Evolutionary conservation across 2,888 invertebrate genomes (phyloP).

Genomic region (Caenorhabditis sp.): DNA sequence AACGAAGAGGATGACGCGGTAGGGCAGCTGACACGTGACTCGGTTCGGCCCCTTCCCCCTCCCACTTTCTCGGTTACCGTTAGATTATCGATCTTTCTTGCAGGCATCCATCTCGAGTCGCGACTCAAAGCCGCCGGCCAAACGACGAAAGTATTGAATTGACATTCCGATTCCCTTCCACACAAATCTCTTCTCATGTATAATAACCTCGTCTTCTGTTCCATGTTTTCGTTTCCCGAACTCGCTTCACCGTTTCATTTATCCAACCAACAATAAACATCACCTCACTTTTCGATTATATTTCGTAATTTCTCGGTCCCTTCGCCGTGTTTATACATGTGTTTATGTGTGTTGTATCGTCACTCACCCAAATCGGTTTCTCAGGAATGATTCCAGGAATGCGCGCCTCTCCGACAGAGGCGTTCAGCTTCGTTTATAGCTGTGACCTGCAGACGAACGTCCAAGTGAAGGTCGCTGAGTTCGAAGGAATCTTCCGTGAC

Average conservation of each 20-base stretch:
- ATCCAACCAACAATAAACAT: too few species aligned
- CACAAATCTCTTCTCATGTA: too few species aligned
- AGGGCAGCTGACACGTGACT: neutral
- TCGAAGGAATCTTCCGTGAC: conserved; percentile 65
- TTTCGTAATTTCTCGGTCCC: neutral
- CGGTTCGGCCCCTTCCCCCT: neutral
- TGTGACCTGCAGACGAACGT: conserved; percentile 65
- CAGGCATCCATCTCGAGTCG: conserved; percentile 52
- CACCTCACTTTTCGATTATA: neutral
- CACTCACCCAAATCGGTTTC: neutral
- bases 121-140: conserved; percentile 45
- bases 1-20: conserved; percentile 62
- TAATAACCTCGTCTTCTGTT: too few species aligned
- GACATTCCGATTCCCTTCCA: neutral
- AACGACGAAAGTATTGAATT: conserved; percentile 34
- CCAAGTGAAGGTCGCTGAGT: conserved; percentile 60
- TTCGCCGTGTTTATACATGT: neutral
- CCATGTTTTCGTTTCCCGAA: too few species aligned
- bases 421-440: conserved; percentile 66
- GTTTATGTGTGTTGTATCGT: too few species aligned
- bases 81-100: conserved; percentile 10
- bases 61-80: too few species aligned
- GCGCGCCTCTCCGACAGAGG: conserved; percentile 30
- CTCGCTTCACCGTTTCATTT: too few species aligned
- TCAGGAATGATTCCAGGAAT: conserved; percentile 51